These are phyloP conservation scores for Pterophyllum scalare DNA, from an alignment of 2,113 vertebrate species.

Conservation along the genomic window DNA sequence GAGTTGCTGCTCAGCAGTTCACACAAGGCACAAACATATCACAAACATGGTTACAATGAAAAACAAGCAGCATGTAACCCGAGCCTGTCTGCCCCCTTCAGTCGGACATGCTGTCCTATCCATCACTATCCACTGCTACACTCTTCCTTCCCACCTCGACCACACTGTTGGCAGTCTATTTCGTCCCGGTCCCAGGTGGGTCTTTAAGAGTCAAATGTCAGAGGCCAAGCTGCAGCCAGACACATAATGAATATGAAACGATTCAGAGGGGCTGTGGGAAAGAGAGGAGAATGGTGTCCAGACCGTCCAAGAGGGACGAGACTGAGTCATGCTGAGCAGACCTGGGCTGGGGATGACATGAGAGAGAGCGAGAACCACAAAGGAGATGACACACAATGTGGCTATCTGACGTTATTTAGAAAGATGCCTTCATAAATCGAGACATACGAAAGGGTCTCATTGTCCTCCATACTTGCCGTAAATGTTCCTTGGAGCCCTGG, in stretches of 20 bases:
- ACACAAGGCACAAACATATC: slow-evolving; percentile 50
- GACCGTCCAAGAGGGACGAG: slow-evolving; percentile 31
- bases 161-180: slow-evolving; percentile 64
- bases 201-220: slow-evolving; percentile 77
- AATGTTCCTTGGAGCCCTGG: slow-evolving; percentile 7
- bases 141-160: slow-evolving; percentile 63
- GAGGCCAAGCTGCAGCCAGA: slow-evolving; percentile 63
- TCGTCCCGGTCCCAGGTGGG: slow-evolving; percentile 74
- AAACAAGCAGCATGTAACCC: slow-evolving; percentile 59
- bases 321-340: slow-evolving; percentile 38
- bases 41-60: slow-evolving; percentile 53
- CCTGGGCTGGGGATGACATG: neutral
- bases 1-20: slow-evolving; percentile 23
- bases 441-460: slow-evolving; percentile 18
- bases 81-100: slow-evolving; percentile 47
- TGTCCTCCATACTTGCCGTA: slow-evolving; percentile 12
- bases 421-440: slow-evolving; percentile 57
- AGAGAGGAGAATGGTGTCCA: slow-evolving; percentile 35
- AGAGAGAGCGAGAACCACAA: slow-evolving; percentile 7
- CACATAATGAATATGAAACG: slow-evolving; percentile 76
- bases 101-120: slow-evolving; percentile 61
- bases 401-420: slow-evolving; percentile 54
- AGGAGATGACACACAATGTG: slow-evolving; percentile 47
- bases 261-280: slow-evolving; percentile 70
- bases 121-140: slow-evolving; percentile 55